Conservation (phyloP, 2,888 invertebrate species). For the Pogonocherus hispidulus region DNA sequence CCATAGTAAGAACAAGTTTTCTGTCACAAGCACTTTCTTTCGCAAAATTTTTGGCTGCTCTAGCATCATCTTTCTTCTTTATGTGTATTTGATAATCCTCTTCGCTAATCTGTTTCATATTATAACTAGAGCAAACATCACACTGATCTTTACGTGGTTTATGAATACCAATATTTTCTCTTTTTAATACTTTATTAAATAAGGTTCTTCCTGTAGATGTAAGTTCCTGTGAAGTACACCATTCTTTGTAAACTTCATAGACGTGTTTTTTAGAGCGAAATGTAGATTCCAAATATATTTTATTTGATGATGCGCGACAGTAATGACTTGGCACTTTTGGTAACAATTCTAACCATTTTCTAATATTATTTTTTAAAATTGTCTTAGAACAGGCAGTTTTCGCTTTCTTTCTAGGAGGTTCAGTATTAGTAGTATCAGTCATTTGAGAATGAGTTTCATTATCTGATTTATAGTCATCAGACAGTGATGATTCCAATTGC, state of each 20-base stretch:
- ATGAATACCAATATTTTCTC: background rate
- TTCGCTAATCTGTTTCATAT: background rate
- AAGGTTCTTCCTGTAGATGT: background rate
- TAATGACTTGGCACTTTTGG: background rate
- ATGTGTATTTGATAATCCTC: background rate
- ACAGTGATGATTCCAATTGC: too few relatives aligned
- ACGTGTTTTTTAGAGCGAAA: background rate
- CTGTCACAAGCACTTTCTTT: background rate
- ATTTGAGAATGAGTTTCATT: too few relatives aligned
- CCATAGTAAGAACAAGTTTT: slow-evolving; percentile 34
- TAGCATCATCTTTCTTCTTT: background rate
- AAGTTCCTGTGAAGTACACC: background rate
- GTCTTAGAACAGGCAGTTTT: too few relatives aligned
- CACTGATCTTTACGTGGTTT: slow-evolving; percentile 1
- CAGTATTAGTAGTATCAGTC: too few relatives aligned
- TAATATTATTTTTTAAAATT: too few relatives aligned
- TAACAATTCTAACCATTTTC: background rate
- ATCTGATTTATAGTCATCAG: too few relatives aligned
- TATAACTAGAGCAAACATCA: background rate
- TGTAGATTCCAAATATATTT: background rate
- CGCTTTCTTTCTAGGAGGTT: too few relatives aligned
- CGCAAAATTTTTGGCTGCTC: background rate
- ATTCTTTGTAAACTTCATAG: background rate
- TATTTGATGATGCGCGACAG: background rate
- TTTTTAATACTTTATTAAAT: background rate